Base-by-base conservation (phyloP, 1,140 invertebrate species). In the Mercenaria mercenaria region DNA sequence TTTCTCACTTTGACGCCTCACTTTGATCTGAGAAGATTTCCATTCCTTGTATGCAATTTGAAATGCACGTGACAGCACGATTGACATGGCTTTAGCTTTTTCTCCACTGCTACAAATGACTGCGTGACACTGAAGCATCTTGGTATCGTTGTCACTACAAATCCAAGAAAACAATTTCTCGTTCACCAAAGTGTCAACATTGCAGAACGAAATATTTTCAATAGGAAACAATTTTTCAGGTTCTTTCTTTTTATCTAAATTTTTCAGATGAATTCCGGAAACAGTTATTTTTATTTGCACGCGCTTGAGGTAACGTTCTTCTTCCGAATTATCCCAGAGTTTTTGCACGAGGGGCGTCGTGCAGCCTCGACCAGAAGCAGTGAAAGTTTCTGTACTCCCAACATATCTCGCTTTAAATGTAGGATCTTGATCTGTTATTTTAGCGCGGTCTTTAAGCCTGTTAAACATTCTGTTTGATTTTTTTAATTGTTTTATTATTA, bases 161-260 rank as follows among this genome's bases (percentile, higher is more conserved):
- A 95, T 94, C 95, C 95, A 95, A 34, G 93, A 92, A 72, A 95
- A 95, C 41, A 95, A 91, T 34, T 92, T 77, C 39, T 93, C 93
- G 61, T 94, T 93, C 0, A 92, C 88, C 26, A n/a, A 47, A 6
- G 52, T 52, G 23, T 89, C 90, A 15, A 84, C 90, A 39, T 90
- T 91, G 59, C 94, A 94, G 69, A 93, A 94, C 0, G 94, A 92
- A 32, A 94, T 93, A 37, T 94, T 85, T 67, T 93, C 91, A 47
- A 94, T 94, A 3, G 29, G 37, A 81, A 93, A 93, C 2, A 79
- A 34, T 59, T 52, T 89, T 39, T 52, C 74, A 20, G 37, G n/a
- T 34, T 69, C 67, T 52, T 91, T 84, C 43, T 91, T 91, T 20
- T 90, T 92, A 11, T 93, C 93, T 32, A 82, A 23, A 56, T 91